Evolutionary conservation across 2,888 invertebrate species (phyloP), one percentile per base, ranked within the genome.

Genomic region (Cephus runcator): DNA sequence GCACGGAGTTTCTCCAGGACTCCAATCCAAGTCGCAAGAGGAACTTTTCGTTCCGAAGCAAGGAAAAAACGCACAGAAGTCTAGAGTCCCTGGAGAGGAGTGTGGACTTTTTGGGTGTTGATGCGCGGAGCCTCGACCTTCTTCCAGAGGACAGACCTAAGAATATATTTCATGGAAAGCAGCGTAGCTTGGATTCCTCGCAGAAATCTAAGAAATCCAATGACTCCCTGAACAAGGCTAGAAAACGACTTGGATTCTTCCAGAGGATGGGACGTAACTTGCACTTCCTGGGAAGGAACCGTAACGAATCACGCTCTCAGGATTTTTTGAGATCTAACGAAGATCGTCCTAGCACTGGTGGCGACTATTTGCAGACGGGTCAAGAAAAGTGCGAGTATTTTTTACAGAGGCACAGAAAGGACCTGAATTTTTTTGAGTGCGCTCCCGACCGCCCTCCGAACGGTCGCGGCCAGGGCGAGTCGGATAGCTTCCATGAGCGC

Each of bases 321-420:
- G 84, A 86, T 68, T 79, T 82, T 34, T 76, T 84, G 73, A 83
- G 78, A 69, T 79, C 79, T 34, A 82, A 84, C 31, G 81, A 85
- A 11, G 77, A 78, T 30, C 82, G 78, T 76, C 82, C 69, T 74
- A 82, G 78, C 71, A 79, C 76, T 15, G 71, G 71, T 71, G 33
- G 69, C 56, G 85, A 86, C 69, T 82, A 79, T 77, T 83, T 83
- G 31, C 85, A 83, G 36, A 86, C 85, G 6, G 84, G 84, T 69
- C 85, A 82, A 30, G 87, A 89, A 69, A 89, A 88, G 75, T 88
- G 87, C 81, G 87, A 88, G 73, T 87, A 89, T 85, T 89, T 89
- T 85, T 86, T 89, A 81, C 85, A 83, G 34, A 82, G 84, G 75
- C 83, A 83, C n/a, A 83, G 83, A 75, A 85, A 82, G 73, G 81